Evolutionary conservation across 2,888 invertebrate genomes (phyloP).

Genomic region (Hyalella azteca): DNA sequence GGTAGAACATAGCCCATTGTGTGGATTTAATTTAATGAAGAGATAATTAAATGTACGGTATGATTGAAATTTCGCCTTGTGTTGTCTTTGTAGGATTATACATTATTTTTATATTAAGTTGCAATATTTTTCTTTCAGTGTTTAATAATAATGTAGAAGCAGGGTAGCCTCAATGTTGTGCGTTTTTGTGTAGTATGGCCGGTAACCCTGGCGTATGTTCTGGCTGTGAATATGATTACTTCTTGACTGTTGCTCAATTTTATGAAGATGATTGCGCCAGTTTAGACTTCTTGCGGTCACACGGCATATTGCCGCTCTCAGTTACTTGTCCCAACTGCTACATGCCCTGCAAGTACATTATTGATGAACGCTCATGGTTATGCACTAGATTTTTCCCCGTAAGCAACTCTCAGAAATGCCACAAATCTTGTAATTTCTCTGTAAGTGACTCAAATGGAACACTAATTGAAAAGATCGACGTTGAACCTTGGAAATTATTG

Average conservation of each 20-base stretch:
- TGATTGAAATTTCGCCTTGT: too few species aligned
- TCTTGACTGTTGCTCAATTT: not conserved
- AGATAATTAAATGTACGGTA: too few species aligned
- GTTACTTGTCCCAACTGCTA: conserved; percentile 18
- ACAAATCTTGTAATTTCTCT: not conserved
- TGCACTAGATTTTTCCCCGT: not conserved
- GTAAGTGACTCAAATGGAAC: conserved; percentile 23
- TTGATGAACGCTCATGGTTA: not conserved
- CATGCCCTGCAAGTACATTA: not conserved
- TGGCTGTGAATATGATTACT: not conserved
- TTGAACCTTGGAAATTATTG: conserved; percentile 4
- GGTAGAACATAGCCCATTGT: too few species aligned
- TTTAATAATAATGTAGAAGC: too few species aligned
- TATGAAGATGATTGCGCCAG: not conserved
- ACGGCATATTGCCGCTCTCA: not conserved
- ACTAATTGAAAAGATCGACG: not conserved
- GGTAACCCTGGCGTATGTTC: not conserved
- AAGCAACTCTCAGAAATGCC: not conserved
- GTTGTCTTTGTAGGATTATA: too few species aligned
- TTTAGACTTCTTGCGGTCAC: not conserved
- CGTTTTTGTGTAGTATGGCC: not conserved
- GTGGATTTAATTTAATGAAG: too few species aligned
- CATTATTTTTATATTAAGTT: too few species aligned
- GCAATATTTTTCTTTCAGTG: too few species aligned
- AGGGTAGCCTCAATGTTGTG: too few species aligned